Percentiles rank a stretch among this genome's conserved stretches.
Evolutionary conservation across 2,797 vertebrate genomes (phyloP).

Genomic region (Sebastes matsubarae): DNA sequence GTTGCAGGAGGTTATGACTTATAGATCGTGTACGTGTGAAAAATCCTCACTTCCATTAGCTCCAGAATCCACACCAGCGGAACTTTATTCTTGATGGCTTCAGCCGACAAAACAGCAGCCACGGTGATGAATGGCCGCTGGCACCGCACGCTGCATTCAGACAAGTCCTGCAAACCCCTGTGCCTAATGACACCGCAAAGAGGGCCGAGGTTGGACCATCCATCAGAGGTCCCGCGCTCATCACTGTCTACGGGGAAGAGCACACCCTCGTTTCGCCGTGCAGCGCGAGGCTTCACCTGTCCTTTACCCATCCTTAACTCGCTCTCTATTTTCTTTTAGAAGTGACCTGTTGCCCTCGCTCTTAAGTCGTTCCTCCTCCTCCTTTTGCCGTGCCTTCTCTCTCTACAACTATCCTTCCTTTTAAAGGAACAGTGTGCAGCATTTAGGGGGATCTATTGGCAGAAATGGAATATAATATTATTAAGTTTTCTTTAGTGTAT

Average conservation of each 20-base stretch:
- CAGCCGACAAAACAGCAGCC: conserved; percentile 15
- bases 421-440: background rate
- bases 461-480: no score
- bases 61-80: background rate
- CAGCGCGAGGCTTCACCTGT: conserved; percentile 39
- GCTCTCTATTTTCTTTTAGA: conserved; percentile 24
- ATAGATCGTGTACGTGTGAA: conserved; percentile 2
- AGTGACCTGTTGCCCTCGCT: conserved; percentile 28
- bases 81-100: conserved; percentile 34
- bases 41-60: background rate
- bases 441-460: no score
- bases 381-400: background rate
- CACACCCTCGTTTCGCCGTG: background rate
- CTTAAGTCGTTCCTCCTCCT: background rate
- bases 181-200: conserved; percentile 66
- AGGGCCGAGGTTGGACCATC: conserved; percentile 55
- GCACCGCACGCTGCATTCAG: conserved; percentile 43
- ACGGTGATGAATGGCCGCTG: conserved; percentile 57
- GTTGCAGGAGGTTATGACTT: conserved; percentile 13
- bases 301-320: conserved; percentile 46
- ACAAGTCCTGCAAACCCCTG: conserved; percentile 55
- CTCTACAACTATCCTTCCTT: background rate
- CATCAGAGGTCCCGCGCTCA: conserved; percentile 51
- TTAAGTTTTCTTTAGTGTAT: no score
- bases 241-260: conserved; percentile 21